Evolutionary conservation across 2,797 vertebrate species (phyloP).

Genomic region (Catharus ustulatus): DNA sequence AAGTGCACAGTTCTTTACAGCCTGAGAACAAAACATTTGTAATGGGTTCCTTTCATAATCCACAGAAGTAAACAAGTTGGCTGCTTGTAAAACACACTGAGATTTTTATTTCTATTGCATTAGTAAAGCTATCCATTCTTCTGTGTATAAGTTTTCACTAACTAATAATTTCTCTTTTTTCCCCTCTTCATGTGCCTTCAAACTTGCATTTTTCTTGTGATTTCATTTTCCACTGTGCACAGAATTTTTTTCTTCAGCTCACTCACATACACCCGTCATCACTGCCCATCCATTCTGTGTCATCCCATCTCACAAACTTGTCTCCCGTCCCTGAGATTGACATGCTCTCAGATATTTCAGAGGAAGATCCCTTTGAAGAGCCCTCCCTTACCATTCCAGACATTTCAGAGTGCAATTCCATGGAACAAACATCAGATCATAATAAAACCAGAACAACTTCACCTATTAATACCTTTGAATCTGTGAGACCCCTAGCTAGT

Average conservation of each 20-base stretch:
- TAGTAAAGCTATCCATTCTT: constrained; percentile 40
- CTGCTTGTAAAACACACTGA: constrained; percentile 12
- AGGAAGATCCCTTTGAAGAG: constrained; percentile 83
- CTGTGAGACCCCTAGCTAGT: constrained; percentile 6
- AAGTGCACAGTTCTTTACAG: constrained; percentile 32
- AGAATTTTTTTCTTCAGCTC: constrained; percentile 72
- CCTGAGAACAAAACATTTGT: constrained; percentile 24
- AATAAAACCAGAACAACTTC: not conserved
- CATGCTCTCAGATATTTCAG: constrained; percentile 89
- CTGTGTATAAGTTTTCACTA: constrained; percentile 73
- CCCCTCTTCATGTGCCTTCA: constrained; percentile 56
- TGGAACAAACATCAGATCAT: constrained; percentile 37
- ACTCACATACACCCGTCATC: constrained; percentile 82
- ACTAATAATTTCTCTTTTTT: constrained; percentile 72
- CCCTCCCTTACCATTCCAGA: constrained; percentile 56
- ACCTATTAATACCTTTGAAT: not conserved
- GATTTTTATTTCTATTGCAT: constrained; percentile 1
- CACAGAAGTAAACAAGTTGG: constrained; percentile 38
- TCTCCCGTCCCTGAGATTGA: constrained; percentile 88
- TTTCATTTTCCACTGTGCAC: constrained; percentile 55
- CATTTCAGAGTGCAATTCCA: constrained; percentile 47
- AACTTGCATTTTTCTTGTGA: constrained; percentile 44
- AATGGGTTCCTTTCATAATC: constrained; percentile 13
- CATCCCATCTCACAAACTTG: constrained; percentile 79
- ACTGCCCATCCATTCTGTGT: constrained; percentile 77